Percentiles rank a stretch among this genome's conserved stretches.
Conservation (phyloP, 2,797 vertebrate genomes). For the Sebastes steindachneri region DNA sequence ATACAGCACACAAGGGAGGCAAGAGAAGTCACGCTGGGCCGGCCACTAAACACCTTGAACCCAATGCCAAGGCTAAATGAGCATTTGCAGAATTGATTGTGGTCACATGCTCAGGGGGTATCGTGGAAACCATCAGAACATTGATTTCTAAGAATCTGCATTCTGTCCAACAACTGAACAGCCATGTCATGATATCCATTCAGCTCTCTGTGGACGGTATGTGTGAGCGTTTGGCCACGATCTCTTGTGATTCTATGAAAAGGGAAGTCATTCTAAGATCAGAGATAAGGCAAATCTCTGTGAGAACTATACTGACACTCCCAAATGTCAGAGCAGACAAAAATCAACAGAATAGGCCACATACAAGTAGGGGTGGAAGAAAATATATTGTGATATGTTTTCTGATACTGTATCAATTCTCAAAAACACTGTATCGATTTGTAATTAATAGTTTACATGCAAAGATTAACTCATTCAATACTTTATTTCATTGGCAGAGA, state of each 20-base stretch:
- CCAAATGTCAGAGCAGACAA: slow-evolving; percentile 13
- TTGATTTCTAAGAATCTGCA: slow-evolving; percentile 37
- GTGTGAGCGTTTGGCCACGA: slow-evolving; percentile 5
- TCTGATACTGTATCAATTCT: too few relatives aligned
- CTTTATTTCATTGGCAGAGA: too few relatives aligned
- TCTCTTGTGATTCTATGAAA: slow-evolving; percentile 1
- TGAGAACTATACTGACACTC: slow-evolving; percentile 16
- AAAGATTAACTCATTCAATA: too few relatives aligned
- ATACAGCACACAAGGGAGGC: slow-evolving; percentile 27
- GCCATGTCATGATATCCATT: not conserved
- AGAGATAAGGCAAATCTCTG: slow-evolving; percentile 17
- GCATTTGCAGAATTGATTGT: slow-evolving; percentile 36
- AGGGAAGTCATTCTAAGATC: not conserved
- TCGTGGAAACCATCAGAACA: slow-evolving; percentile 32
- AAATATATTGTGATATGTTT: too few relatives aligned
- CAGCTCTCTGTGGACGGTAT: not conserved
- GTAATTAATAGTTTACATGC: too few relatives aligned
- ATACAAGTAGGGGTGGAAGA: too few relatives aligned
- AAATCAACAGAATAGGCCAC: not conserved
- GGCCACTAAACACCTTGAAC: slow-evolving; percentile 49
- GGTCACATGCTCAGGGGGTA: not conserved
- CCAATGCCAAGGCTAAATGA: slow-evolving; percentile 51
- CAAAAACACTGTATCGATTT: too few relatives aligned
- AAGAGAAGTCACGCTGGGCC: slow-evolving; percentile 6
- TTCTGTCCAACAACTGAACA: slow-evolving; percentile 35